Evolutionary conservation across 1,140 invertebrate species (phyloP).

Genomic region (Schmidtea mediterranea): DNA sequence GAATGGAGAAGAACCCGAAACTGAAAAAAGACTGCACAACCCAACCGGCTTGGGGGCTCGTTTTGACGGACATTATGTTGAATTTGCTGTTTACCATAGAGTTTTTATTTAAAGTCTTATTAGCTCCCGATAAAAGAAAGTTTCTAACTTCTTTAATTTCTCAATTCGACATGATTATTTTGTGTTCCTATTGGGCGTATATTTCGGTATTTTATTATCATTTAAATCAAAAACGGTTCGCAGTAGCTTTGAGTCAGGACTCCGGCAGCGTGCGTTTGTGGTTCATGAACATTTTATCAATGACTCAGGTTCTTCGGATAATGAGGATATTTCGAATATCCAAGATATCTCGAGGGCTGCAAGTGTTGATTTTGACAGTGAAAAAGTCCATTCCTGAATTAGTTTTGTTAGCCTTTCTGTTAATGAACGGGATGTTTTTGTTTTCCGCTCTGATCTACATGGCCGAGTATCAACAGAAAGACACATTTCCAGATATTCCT

Average conservation of each 20-base stretch:
- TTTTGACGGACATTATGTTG: conserved; percentile 1
- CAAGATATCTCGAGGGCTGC: conserved; percentile 5
- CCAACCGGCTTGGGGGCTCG: not conserved
- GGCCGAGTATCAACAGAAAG: conserved; percentile 8
- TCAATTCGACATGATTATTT: conserved; percentile 2
- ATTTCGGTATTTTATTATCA: not conserved
- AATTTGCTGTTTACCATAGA: conserved; percentile 3
- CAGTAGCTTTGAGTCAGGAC: not conserved
- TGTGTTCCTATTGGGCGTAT: conserved; percentile 3
- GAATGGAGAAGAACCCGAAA: not conserved
- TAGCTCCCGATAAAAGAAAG: conserved; percentile 4
- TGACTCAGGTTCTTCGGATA: not conserved
- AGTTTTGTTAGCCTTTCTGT: conserved; percentile 8
- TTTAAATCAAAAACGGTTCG: not conserved
- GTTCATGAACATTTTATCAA: not conserved
- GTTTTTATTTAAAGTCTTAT: conserved; percentile 3
- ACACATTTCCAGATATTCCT: not conserved
- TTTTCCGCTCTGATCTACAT: conserved; percentile 4
- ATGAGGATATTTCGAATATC: conserved; percentile 5
- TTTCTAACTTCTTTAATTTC: conserved; percentile 4
- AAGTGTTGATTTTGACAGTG: conserved; percentile 6
- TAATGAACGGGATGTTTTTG: conserved; percentile 3
- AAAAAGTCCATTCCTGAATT: conserved; percentile 9
- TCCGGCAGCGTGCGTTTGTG: not conserved
- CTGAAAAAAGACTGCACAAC: conserved; percentile 1